These are phyloP conservation scores for Spea hammondii DNA, from an alignment of 2,797 vertebrate species.

Conservation along the genomic window DNA sequence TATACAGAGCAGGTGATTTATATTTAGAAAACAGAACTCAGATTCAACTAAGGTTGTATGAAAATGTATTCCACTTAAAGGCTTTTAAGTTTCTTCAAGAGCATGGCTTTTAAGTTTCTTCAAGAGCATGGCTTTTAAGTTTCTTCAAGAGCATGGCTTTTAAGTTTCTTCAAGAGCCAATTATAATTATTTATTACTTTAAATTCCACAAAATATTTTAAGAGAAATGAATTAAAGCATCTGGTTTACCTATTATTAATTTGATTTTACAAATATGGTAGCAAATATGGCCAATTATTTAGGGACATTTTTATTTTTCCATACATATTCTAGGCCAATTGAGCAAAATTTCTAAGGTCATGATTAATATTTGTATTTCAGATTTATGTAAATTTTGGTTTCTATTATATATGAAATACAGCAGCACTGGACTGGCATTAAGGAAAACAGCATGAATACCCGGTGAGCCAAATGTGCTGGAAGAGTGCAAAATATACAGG, in stretches of 20 bases:
- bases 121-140: background rate
- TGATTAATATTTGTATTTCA: too few relatives aligned
- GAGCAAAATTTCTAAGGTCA: too few relatives aligned
- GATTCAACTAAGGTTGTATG: background rate
- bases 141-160: too few relatives aligned
- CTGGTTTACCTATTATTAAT: background rate
- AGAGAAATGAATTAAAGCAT: background rate
- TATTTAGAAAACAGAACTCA: conserved; percentile 15
- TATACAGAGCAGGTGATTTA: conserved; percentile 15
- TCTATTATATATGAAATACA: too few relatives aligned
- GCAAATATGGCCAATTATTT: background rate
- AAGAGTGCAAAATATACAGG: too few relatives aligned
- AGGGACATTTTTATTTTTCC: too few relatives aligned
- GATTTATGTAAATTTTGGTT: too few relatives aligned
- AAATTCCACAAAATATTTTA: background rate
- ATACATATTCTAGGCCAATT: too few relatives aligned
- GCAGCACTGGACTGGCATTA: too few relatives aligned
- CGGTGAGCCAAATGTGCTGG: too few relatives aligned
- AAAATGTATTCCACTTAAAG: background rate
- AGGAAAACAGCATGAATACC: too few relatives aligned
- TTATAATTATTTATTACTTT: conserved; percentile 12
- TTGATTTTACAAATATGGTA: background rate
- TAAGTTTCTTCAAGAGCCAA: background rate
- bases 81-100: background rate
- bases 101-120: background rate